Evolutionary conservation across 2,888 invertebrate genomes (phyloP).

Genomic region (Ectemnius lituratus): DNA sequence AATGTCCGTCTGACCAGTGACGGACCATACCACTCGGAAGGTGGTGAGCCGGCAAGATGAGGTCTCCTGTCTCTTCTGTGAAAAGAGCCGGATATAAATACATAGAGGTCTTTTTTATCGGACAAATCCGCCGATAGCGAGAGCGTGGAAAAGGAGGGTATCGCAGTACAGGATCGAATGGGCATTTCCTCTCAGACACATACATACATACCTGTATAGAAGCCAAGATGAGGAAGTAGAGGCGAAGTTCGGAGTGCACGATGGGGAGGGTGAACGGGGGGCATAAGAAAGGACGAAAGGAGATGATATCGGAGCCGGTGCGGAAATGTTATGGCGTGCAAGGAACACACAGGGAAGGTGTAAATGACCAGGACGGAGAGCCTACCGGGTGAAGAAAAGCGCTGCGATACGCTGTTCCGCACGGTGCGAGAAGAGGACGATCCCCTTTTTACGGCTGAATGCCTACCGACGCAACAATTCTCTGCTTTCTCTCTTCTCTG

Average conservation of each 20-base stretch:
- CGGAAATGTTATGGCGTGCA: constrained; percentile 65
- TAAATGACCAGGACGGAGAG: constrained; percentile 57
- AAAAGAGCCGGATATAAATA: too few relatives aligned
- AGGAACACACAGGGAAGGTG: constrained; percentile 59
- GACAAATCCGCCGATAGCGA: constrained; percentile 10
- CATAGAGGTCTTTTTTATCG: constrained; percentile 10
- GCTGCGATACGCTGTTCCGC: constrained; percentile 49
- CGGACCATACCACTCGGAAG: constrained; percentile 52
- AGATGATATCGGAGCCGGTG: constrained; percentile 55
- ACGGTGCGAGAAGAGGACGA: constrained; percentile 26
- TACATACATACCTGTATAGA: background rate
- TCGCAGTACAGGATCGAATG: constrained; percentile 40
- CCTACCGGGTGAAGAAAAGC: constrained; percentile 47
- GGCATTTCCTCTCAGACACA: constrained; percentile 47
- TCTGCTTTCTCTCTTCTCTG: constrained; percentile 5
- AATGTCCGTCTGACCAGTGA: constrained; percentile 55
- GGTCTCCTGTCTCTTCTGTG: too few relatives aligned
- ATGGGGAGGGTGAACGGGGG: constrained; percentile 39
- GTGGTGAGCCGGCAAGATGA: background rate
- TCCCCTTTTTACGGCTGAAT: constrained; percentile 41
- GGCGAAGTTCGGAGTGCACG: constrained; percentile 43
- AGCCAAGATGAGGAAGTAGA: constrained; percentile 39
- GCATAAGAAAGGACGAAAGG: constrained; percentile 53
- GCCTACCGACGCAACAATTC: constrained; percentile 5
- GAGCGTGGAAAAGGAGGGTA: constrained; percentile 19